phyloP scores from a whole-genome alignment of 1,140 invertebrate species.

The Ips nitidus region DNA sequence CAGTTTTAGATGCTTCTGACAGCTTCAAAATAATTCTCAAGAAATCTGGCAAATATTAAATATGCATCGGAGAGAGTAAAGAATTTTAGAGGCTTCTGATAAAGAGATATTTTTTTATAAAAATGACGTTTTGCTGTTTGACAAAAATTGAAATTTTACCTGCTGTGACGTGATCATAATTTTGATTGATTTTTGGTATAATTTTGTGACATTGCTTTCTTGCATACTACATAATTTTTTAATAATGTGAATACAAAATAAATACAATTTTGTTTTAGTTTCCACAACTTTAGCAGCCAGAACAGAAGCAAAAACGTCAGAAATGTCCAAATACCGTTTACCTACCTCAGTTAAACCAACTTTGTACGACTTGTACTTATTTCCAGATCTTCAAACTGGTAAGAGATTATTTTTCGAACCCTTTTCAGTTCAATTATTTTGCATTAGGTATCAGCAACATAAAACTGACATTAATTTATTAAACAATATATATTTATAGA shows the following conservation, averaged over 20 bases:
- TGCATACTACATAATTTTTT: neutral
- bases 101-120: too few species aligned
- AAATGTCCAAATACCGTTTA: slow-evolving; percentile 44
- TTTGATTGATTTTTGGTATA: too few species aligned
- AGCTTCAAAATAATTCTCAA: too few species aligned
- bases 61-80: too few species aligned
- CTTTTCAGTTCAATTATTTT: neutral
- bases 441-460: neutral
- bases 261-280: neutral
- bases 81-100: too few species aligned
- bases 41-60: too few species aligned
- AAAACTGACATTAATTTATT: neutral
- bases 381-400: slow-evolving; percentile 72
- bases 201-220: too few species aligned
- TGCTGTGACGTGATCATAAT: too few species aligned
- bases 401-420: slow-evolving; percentile 54
- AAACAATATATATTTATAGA: neutral
- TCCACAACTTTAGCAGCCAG: neutral
- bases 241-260: too few species aligned
- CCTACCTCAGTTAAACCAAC: slow-evolving; percentile 67
- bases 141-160: too few species aligned
- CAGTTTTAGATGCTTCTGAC: too few species aligned
- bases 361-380: slow-evolving; percentile 74
- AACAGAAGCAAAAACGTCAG: slow-evolving; percentile 19
- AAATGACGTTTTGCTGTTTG: too few species aligned